phyloP scores from a whole-genome alignment of 2,888 invertebrate genomes.

The Mactromeris polynyma region DNA sequence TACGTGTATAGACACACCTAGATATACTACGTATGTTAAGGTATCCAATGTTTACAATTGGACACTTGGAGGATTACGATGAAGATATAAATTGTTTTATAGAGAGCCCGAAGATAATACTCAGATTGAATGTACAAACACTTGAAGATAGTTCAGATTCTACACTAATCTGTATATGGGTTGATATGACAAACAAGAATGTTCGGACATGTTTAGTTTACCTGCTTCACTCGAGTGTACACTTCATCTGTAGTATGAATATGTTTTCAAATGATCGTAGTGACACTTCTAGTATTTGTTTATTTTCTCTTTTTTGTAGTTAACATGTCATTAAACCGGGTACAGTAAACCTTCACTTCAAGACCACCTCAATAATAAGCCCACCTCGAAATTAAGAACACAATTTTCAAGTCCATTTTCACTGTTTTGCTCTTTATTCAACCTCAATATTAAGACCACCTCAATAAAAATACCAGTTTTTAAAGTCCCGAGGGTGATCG shows the following conservation, averaged over 20 bases:
- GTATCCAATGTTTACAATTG: not conserved
- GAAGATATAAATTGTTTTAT: slow-evolving; percentile 3
- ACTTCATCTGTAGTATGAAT: not conserved
- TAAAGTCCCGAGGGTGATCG: no score
- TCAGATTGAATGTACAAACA: not conserved
- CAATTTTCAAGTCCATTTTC: no score
- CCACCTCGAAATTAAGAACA: no score
- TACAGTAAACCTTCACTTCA: no score
- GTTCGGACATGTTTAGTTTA: not conserved
- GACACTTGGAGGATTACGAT: not conserved
- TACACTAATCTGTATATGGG: not conserved
- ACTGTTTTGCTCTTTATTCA: no score
- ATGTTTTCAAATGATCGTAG: not conserved
- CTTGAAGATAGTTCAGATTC: not conserved
- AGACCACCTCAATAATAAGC: no score
- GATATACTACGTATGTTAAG: not conserved
- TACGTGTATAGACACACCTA: not conserved
- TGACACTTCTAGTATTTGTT: not conserved
- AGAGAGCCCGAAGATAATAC: not conserved
- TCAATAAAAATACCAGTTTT: no score
- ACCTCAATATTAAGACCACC: no score
- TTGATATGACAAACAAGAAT: not conserved
- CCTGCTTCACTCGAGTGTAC: not conserved
- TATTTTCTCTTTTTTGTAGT: not conserved
- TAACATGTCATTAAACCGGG: no score